A percentile compares a stretch with the other conserved stretches of the same genome.
Conservation (phyloP, 2,797 vertebrate genomes). For the Anguilla marmorata region DNA sequence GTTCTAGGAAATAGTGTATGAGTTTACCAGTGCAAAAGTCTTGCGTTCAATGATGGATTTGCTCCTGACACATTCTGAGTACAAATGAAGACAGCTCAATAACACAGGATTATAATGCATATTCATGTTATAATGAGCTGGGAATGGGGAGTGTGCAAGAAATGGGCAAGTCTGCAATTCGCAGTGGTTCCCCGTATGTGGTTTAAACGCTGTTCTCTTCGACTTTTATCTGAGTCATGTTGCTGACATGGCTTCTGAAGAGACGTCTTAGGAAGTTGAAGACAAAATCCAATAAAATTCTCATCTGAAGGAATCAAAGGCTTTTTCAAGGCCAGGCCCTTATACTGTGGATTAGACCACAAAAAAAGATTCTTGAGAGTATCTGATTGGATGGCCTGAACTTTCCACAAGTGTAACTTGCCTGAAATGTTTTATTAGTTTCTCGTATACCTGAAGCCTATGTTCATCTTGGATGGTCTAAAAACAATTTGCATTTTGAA, state of each 20-base stretch:
- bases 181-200: not conserved
- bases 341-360: conserved; percentile 17
- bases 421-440: not conserved
- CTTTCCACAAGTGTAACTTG: not conserved
- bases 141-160: not conserved
- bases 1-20: not conserved
- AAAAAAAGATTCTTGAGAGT: conserved; percentile 4
- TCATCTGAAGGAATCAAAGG: not conserved
- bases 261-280: conserved; percentile 4
- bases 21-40: not conserved
- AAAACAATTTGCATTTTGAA: not conserved
- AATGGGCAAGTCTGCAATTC: not conserved
- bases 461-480: not conserved
- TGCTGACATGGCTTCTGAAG: not conserved
- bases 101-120: not conserved
- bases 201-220: not conserved
- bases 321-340: not conserved
- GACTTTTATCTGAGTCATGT: not conserved
- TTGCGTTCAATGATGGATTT: not conserved
- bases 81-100: not conserved
- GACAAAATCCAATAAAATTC: conserved; percentile 18
- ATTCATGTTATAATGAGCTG: not conserved
- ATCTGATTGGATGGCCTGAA: conserved; percentile 11
- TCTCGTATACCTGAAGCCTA: not conserved
- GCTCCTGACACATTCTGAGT: not conserved